Conservation (phyloP, 2,888 invertebrate genomes). For the Drosophila incognita region DNA sequence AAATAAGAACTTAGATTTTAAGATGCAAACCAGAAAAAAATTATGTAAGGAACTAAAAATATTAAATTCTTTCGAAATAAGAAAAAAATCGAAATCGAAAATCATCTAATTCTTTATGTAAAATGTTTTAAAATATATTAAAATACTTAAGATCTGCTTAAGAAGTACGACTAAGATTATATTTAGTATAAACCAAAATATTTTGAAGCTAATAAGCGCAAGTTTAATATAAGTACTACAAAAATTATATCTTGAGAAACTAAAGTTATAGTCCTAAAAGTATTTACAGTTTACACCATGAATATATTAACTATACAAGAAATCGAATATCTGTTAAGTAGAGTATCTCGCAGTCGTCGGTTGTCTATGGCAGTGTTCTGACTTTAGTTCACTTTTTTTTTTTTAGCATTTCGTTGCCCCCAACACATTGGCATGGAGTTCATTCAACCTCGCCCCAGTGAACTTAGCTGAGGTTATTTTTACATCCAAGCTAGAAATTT, state of each 20-base stretch:
- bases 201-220: fast-evolving
- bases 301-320: background rate
- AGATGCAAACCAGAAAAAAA: background rate
- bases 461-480: slow-evolving; percentile 85
- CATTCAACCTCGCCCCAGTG: slow-evolving; percentile 86
- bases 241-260: fast-evolving
- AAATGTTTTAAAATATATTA: background rate
- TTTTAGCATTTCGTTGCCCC: slow-evolving; percentile 33
- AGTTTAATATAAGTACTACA: background rate
- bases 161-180: background rate
- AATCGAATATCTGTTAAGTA: background rate
- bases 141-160: background rate
- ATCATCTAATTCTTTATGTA: fast-evolving
- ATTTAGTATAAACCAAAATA: background rate
- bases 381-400: slow-evolving; percentile 36
- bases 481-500: slow-evolving; percentile 70
- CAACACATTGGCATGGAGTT: slow-evolving; percentile 75
- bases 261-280: background rate
- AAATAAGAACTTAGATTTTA: background rate
- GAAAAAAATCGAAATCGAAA: background rate
- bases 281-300: background rate
- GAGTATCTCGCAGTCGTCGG: slow-evolving; percentile 8
- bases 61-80: background rate
- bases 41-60: background rate
- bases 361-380: background rate